Conservation (phyloP, 2,888 invertebrate species). For the Drosophila anomalata region DNA sequence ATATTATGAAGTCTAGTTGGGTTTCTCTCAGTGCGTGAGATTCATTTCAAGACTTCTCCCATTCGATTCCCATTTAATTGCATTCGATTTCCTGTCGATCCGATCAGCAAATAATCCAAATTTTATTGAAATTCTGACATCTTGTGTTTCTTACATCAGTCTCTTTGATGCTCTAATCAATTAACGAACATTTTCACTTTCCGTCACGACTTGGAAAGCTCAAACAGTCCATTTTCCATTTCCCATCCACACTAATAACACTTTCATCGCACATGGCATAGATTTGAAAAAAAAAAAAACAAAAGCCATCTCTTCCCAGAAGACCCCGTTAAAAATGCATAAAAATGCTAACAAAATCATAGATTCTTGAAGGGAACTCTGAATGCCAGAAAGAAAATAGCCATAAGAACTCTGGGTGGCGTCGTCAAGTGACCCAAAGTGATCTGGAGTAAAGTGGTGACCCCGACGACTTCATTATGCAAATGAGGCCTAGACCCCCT, state of each 20-base stretch:
- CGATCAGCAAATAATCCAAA: conserved; percentile 9
- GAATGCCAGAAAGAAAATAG: conserved; percentile 17
- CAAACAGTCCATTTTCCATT: neutral
- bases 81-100: conserved; percentile 45
- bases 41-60: conserved; percentile 9
- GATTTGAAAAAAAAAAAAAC: conserved; percentile 23
- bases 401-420: conserved; percentile 40
- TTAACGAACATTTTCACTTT: conserved; percentile 61
- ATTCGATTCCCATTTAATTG: conserved; percentile 37
- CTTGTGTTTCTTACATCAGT: neutral
- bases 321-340: conserved; percentile 55
- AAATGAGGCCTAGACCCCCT: conserved; percentile 39
- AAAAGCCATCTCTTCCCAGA: conserved; percentile 16
- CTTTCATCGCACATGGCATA: conserved; percentile 49
- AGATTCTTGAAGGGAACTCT: too few species aligned
- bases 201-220: conserved; percentile 69
- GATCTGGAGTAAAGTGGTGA: conserved; percentile 54
- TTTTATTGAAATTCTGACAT: neutral
- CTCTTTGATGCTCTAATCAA: conserved; percentile 14
- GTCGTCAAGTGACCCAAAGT: conserved; percentile 33
- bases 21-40: conserved; percentile 2
- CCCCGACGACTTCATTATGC: conserved; percentile 69
- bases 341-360: conserved; percentile 15
- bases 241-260: conserved; percentile 63
- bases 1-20: too few species aligned